Evolutionary conservation across 2,797 vertebrate genomes (phyloP).

Genomic region (Loriculus beryllinus): DNA sequence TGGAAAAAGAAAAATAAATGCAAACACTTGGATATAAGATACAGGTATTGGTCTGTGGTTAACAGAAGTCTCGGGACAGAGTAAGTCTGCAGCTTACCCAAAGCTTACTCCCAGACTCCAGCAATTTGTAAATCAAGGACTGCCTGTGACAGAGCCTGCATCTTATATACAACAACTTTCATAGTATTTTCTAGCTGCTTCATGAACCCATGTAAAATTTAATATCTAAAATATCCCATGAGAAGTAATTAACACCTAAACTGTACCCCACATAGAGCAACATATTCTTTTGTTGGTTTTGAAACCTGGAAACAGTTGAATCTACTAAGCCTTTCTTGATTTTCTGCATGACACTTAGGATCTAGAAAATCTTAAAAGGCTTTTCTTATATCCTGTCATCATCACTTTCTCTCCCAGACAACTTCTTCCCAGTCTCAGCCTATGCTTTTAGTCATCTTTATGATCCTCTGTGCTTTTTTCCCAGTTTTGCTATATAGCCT

Average conservation of each 20-base stretch:
- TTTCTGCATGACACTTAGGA: neutral
- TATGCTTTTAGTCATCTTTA: neutral
- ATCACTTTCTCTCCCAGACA: neutral
- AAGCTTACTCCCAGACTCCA: neutral
- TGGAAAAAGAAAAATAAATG: too few relatives aligned
- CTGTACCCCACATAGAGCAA: accelerated
- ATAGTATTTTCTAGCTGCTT: neutral
- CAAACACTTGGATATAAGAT: accelerated
- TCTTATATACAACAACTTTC: neutral
- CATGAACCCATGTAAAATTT: neutral
- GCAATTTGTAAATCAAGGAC: neutral
- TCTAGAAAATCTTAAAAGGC: neutral
- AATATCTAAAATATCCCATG: neutral
- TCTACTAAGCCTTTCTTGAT: neutral
- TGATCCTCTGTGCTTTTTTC: neutral
- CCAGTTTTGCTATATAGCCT: neutral
- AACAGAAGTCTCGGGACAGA: neutral
- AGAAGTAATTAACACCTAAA: neutral
- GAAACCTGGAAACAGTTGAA: neutral
- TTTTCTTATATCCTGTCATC: neutral
- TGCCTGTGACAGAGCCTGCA: neutral
- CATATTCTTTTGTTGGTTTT: neutral
- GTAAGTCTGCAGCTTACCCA: neutral
- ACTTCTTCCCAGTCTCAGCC: neutral
- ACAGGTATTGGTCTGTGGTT: neutral